Conservation (phyloP, 2,888 invertebrate species). For the Tetrapedia diversipes region DNA sequence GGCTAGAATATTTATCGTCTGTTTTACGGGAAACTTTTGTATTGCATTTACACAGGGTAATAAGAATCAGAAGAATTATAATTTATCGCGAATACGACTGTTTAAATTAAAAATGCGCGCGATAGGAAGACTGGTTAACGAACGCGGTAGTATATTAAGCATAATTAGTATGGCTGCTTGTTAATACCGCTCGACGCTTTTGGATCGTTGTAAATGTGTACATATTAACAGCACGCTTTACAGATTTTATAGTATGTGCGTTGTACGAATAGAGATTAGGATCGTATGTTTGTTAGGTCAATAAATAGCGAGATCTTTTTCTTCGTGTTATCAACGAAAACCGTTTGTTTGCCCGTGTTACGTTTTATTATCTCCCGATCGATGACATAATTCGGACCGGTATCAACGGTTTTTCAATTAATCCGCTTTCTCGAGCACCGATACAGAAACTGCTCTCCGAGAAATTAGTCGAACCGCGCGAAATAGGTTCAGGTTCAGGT, state of each 20-base stretch:
- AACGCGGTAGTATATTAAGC: background rate
- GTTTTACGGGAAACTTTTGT: background rate
- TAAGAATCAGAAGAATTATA: background rate
- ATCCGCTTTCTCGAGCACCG: background rate
- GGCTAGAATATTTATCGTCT: background rate
- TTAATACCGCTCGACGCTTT: background rate
- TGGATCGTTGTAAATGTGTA: background rate
- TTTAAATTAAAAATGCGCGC: background rate
- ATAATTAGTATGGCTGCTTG: background rate
- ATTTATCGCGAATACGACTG: background rate
- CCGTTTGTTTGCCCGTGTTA: background rate
- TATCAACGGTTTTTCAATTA: background rate
- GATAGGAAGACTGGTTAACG: background rate
- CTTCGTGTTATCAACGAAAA: background rate
- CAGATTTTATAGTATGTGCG: background rate
- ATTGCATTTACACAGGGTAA: background rate
- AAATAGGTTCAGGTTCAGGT: background rate
- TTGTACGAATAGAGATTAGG: constrained; percentile 23
- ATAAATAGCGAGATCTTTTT: constrained; percentile 6
- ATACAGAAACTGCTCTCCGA: background rate
- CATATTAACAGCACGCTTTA: background rate
- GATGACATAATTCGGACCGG: background rate
- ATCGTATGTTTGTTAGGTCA: constrained; percentile 5
- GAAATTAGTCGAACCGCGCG: too few relatives aligned
- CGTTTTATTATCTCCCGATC: constrained; percentile 4